phyloP scores from a whole-genome alignment of 92 coral and sea anemone species.

The Palythoa heliodiscus region DNA sequence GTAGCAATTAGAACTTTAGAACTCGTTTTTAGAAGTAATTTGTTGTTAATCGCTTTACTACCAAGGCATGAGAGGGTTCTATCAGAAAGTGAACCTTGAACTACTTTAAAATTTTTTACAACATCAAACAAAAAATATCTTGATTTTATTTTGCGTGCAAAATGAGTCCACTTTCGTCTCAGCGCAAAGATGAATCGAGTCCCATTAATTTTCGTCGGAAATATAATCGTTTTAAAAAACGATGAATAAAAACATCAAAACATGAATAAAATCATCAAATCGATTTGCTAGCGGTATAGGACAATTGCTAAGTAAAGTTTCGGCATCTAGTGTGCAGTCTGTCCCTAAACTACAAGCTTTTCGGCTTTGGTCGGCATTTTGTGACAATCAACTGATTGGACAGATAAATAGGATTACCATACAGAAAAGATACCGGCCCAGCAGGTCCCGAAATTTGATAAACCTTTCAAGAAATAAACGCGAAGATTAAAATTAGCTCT shows the following conservation, averaged over 20 bases:
- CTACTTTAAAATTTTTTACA: conserved; percentile 19
- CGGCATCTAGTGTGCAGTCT: conserved; percentile 8
- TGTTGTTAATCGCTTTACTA: conserved; percentile 15
- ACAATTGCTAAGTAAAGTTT: conserved; percentile 19
- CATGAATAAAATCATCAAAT: conserved; percentile 38
- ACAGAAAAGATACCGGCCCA: conserved; percentile 28
- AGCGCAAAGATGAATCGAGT: neutral
- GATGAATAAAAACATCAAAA: conserved; percentile 40
- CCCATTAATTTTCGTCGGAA: conserved; percentile 5
- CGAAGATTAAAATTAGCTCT: conserved; percentile 38
- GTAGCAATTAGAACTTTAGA: neutral
- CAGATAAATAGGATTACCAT: conserved; percentile 29
- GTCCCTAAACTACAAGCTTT: conserved; percentile 1
- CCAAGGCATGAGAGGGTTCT: conserved; percentile 11
- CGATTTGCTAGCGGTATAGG: conserved; percentile 37
- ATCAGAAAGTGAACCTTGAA: conserved; percentile 7
- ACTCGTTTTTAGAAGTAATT: conserved; percentile 21
- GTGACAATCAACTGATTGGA: conserved; percentile 17
- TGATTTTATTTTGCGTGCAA: conserved; percentile 20
- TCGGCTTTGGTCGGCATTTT: conserved; percentile 36
- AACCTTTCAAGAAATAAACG: conserved; percentile 35
- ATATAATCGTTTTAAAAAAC: conserved; percentile 40
- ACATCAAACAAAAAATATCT: neutral
- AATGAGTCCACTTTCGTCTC: conserved; percentile 4
- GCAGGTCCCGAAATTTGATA: conserved; percentile 23